Percentiles rank a stretch among this genome's conserved stretches.
These are phyloP conservation scores for Dasysyrphus tricinctus DNA, from an alignment of 2,888 invertebrate genomes.

Conservation along the genomic window DNA sequence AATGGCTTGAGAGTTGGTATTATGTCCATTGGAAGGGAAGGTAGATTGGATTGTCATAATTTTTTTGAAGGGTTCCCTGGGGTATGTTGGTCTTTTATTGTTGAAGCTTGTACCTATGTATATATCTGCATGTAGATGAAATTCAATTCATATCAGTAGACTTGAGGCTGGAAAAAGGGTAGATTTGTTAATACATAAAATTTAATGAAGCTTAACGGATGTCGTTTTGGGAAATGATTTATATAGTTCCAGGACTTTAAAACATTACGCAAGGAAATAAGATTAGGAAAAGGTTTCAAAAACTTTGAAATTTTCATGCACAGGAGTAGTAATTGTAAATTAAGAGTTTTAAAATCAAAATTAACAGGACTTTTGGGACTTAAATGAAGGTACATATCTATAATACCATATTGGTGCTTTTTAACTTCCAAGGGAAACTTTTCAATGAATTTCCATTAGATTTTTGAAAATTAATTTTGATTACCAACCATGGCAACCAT, in stretches of 20 bases:
- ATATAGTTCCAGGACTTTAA: neutral
- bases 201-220: conserved; percentile 14
- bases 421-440: too few species aligned
- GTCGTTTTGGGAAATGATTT: conserved; percentile 3
- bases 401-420: too few species aligned
- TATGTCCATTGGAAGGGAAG: neutral
- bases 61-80: neutral
- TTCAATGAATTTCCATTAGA: too few species aligned
- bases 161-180: neutral
- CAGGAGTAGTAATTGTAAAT: neutral
- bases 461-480: too few species aligned
- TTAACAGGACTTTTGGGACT: too few species aligned
- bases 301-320: neutral
- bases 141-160: conserved; percentile 9
- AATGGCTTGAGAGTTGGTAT: conserved; percentile 13
- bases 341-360: neutral
- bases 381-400: too few species aligned
- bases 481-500: too few species aligned
- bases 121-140: neutral
- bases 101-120: neutral
- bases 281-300: neutral
- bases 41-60: conserved; percentile 8
- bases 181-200: neutral
- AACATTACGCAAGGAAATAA: neutral
- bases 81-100: conserved; percentile 15